phyloP scores from a whole-genome alignment of 2,113 vertebrate species.

The Synchiropus splendidus region DNA sequence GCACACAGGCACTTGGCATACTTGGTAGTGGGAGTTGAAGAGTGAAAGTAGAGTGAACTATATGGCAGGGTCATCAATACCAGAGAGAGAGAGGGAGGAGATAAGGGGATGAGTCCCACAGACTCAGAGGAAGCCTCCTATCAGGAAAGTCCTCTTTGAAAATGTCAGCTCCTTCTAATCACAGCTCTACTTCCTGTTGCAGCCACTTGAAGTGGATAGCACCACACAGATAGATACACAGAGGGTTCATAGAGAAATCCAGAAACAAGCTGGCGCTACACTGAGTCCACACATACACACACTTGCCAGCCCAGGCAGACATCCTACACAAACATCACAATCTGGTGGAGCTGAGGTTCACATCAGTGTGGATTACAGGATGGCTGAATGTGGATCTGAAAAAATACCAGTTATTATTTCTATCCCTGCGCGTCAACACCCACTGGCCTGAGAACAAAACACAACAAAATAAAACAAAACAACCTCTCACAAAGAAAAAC shows the following conservation, averaged over 20 bases:
- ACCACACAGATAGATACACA: conserved; percentile 9
- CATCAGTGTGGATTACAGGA: conserved; percentile 56
- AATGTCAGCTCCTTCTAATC: conserved; percentile 55
- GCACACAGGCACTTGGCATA: too few species aligned
- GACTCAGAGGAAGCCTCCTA: conserved; percentile 53
- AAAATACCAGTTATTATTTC: conserved; percentile 31
- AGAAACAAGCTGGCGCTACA: background rate
- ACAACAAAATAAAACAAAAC: too few species aligned
- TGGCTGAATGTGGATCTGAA: conserved; percentile 8
- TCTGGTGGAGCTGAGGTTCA: conserved; percentile 33
- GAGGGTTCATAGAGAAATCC: conserved; percentile 2
- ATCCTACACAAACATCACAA: conserved; percentile 48
- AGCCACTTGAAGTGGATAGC: conserved; percentile 18
- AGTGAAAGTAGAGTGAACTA: conserved; percentile 4
- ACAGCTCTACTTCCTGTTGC: conserved; percentile 41
- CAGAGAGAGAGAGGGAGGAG: conserved; percentile 12
- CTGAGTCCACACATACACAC: conserved; percentile 6
- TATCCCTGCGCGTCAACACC: conserved; percentile 29
- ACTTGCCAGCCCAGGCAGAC: conserved; percentile 27
- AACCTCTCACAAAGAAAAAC: too few species aligned
- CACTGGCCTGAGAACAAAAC: too few species aligned
- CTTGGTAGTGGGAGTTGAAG: background rate
- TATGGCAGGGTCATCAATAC: conserved; percentile 7
- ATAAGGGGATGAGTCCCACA: conserved; percentile 37
- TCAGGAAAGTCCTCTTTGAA: conserved; percentile 46